Evolutionary conservation across 2,113 vertebrate genomes (phyloP), one percentile per base, ranked within the genome.

Genomic region (Emydocephalus ijimae): DNA sequence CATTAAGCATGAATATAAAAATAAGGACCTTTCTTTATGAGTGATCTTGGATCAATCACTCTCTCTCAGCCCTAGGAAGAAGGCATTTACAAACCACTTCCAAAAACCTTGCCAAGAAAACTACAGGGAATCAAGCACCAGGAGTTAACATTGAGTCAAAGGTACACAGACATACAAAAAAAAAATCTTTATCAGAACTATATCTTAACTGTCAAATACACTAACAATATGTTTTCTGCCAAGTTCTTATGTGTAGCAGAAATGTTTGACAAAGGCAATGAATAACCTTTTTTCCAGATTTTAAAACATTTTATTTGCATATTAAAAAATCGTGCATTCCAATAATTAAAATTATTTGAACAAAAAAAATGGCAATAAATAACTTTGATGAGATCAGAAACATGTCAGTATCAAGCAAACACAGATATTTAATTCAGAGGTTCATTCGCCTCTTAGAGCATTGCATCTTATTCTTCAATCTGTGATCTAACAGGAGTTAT

Each of bases 291-390:
- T 52, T 11, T 94, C 90, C 97, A 98, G 97, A 96, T 97, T 98
- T 98, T 98, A 98, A 98, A 98, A 97, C 97, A 97, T 97, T 98
- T 99, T 98, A 98, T 99, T 98, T 98, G 98, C 98, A 98, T 99
- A 98, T 98, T 50, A 99, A 98, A 98, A 98, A 98, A 98, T 97
- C 98, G 98, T 98, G 97, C 98, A 99, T 99, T 98, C 98, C 98
- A 98, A 98, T 98, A 98, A 98, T 98, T 98, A 97, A 98, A 98
- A 97, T 98, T 97, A 97, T 97, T 98, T 98, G 96, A 98, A 98
- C 97, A 97, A 97, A 97, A 52, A 10, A 97, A 96, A 98, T 98
- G 98, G 97, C 97, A 98, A 55, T 97, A 97, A 97, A 97, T 97
- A 97, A 96, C 85, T 94, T 54, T 95, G 94, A 96, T 93, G 94